Evolutionary conservation across 1,140 invertebrate genomes (phyloP).

Genomic region (Hyposmocoma kahamanoa): DNA sequence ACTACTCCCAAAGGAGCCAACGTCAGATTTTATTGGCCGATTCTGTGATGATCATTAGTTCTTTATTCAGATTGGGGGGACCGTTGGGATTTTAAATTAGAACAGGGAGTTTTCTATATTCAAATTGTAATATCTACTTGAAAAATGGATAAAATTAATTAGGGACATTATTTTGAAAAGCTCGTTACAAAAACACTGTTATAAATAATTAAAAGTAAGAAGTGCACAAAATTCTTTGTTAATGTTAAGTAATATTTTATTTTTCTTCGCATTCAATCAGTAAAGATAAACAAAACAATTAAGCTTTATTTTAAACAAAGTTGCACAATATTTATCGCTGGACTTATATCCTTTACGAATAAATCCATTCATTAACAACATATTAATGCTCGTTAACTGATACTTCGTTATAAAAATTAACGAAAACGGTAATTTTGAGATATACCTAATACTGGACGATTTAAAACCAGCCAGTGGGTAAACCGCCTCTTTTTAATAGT

Average conservation of each 20-base stretch:
- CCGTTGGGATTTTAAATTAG: constrained; percentile 9
- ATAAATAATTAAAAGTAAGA: too few species aligned
- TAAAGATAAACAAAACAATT: neutral
- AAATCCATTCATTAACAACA: constrained; percentile 3
- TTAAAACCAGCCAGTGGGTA: too few species aligned
- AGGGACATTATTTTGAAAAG: too few species aligned
- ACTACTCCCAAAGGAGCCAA: constrained; percentile 29
- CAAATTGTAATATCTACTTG: too few species aligned
- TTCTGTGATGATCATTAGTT: constrained; percentile 50
- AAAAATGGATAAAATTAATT: too few species aligned
- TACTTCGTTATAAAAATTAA: too few species aligned
- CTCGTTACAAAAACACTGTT: too few species aligned
- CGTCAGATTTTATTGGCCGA: constrained; percentile 46
- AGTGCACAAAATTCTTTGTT: too few species aligned
- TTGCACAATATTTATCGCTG: neutral
- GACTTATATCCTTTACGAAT: neutral
- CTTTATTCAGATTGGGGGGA: constrained; percentile 44
- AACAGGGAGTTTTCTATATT: neutral
- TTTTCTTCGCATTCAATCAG: neutral
- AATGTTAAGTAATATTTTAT: too few species aligned
- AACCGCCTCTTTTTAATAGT: too few species aligned
- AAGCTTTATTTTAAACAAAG: neutral
- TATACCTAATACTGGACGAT: too few species aligned
- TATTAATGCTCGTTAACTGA: constrained; percentile 1
- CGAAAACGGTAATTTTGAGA: too few species aligned